phyloP scores from a whole-genome alignment of 2,888 invertebrate genomes.

The Epistrophe grossulariae region DNA sequence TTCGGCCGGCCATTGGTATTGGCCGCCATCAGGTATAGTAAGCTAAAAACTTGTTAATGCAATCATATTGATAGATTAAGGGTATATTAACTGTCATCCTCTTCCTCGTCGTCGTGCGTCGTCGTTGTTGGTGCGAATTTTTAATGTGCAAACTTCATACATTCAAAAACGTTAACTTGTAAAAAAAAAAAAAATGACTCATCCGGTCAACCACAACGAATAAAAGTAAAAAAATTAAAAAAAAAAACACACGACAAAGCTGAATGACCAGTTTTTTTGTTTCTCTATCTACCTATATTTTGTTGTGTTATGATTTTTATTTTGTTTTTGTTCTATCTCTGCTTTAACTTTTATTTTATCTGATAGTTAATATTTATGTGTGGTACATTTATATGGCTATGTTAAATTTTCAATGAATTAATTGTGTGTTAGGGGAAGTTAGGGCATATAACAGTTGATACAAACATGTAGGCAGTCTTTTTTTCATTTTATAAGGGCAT shows the following conservation, averaged over 20 bases:
- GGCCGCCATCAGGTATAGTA: neutral
- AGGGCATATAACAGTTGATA: neutral
- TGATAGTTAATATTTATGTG: neutral
- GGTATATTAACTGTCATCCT: constrained; percentile 15
- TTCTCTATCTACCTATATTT: neutral
- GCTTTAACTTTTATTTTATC: neutral
- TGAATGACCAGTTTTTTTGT: constrained; percentile 51
- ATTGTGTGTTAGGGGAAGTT: neutral
- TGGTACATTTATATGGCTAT: neutral
- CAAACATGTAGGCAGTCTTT: too few species aligned
- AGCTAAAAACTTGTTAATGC: constrained; percentile 45
- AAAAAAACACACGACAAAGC: neutral
- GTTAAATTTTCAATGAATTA: constrained; percentile 26
- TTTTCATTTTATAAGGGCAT: too few species aligned
- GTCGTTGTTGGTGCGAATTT: constrained; percentile 39
- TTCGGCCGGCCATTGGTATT: constrained; percentile 15
- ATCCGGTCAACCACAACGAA: constrained; percentile 52
- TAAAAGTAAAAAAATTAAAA: too few species aligned
- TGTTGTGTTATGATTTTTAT: neutral
- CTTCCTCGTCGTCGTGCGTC: constrained; percentile 3
- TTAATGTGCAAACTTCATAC: constrained; percentile 9
- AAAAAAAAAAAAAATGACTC: constrained; percentile 51
- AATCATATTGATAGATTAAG: constrained; percentile 23
- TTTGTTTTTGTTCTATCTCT: neutral
- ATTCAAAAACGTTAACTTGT: constrained; percentile 18